phyloP scores from a whole-genome alignment of 1,140 invertebrate genomes.

The Homalodisca vitripennis region DNA sequence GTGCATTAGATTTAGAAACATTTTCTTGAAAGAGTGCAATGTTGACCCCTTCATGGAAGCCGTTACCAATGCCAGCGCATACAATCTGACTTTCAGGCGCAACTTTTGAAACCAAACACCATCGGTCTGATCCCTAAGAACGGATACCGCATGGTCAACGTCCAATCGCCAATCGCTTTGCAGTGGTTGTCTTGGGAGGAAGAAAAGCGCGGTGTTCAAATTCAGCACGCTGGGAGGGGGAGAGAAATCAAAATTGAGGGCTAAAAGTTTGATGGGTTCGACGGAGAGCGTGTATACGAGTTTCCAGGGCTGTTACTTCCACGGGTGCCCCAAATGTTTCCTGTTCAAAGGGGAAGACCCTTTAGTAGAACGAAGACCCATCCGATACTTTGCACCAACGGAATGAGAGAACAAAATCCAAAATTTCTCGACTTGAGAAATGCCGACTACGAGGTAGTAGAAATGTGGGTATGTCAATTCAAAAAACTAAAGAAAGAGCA shows the following conservation, averaged over 20 bases:
- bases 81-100: neutral
- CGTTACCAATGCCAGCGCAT: conserved; percentile 5
- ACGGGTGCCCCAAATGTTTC: conserved; percentile 30
- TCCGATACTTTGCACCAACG: conserved; percentile 2
- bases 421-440: conserved; percentile 7
- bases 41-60: conserved; percentile 6
- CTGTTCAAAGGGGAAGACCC: conserved; percentile 20
- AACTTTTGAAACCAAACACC: conserved; percentile 8
- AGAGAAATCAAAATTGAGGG: conserved; percentile 8
- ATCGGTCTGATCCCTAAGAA: conserved; percentile 12
- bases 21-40: conserved; percentile 9
- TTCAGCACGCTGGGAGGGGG: conserved; percentile 4
- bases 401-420: conserved; percentile 18
- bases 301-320: conserved; percentile 30
- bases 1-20: conserved; percentile 22
- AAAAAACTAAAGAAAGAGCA: neutral
- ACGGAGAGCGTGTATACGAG: conserved; percentile 21
- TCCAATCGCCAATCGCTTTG: conserved; percentile 3
- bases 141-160: neutral
- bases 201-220: conserved; percentile 1
- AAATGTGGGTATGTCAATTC: conserved; percentile 23
- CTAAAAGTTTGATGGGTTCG: conserved; percentile 24
- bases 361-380: conserved; percentile 14
- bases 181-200: conserved; percentile 21
- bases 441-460: neutral